These are phyloP conservation scores for Hydractinia echinata DNA, from an alignment of 30 jellyfish, hydroid and myxozoan genomes.

Conservation along the genomic window DNA sequence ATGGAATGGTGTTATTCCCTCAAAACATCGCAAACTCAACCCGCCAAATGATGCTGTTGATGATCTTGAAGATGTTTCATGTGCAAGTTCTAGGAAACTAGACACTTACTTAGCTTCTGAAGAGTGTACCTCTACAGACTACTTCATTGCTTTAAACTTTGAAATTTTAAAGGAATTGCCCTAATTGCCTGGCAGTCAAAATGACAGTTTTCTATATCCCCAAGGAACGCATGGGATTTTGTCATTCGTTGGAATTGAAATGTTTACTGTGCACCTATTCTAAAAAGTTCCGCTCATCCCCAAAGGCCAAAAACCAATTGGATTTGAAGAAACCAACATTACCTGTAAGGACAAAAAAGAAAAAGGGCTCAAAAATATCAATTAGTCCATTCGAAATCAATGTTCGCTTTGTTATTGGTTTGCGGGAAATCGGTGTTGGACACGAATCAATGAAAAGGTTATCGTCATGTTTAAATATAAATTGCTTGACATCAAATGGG, in stretches of 20 bases:
- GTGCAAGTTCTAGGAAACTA: too few species aligned
- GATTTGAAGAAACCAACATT: too few species aligned
- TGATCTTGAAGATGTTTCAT: too few species aligned
- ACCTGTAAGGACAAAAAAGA: background rate
- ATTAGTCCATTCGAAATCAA: constrained; percentile 5
- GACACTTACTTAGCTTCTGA: too few species aligned
- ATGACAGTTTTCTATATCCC: background rate
- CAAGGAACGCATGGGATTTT: background rate
- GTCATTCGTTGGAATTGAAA: constrained; percentile 6
- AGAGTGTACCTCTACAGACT: too few species aligned
- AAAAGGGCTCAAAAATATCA: too few species aligned
- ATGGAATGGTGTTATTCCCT: too few species aligned
- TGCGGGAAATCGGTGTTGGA: constrained; percentile 8
- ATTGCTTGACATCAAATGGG: background rate
- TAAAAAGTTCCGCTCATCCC: too few species aligned
- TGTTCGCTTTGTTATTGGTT: background rate
- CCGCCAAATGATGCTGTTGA: too few species aligned
- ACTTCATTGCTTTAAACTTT: background rate
- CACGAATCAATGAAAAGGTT: constrained; percentile 6
- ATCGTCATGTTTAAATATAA: background rate
- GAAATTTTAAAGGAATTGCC: background rate
- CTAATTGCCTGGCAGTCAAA: background rate
- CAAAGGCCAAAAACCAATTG: too few species aligned
- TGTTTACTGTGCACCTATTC: background rate
- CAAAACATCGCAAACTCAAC: too few species aligned